phyloP scores from a whole-genome alignment of 2,888 invertebrate species.

The Plebejus melissa region DNA sequence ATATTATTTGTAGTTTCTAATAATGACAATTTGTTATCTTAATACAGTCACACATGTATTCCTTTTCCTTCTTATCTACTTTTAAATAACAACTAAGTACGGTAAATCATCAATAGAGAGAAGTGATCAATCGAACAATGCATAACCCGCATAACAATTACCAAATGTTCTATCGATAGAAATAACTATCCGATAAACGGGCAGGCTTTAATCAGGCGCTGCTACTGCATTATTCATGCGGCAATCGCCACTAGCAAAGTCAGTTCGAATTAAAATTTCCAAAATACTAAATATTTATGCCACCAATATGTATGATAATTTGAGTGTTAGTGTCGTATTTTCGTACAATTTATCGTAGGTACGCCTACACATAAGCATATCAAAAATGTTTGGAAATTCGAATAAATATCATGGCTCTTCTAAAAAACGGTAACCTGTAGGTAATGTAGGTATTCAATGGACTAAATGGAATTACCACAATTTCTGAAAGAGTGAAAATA shows the following conservation, averaged over 20 bases:
- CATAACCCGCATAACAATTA: neutral
- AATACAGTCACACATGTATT: too few species aligned
- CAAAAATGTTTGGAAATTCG: neutral
- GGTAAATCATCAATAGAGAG: too few species aligned
- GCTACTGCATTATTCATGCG: conserved; percentile 18
- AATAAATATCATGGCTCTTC: neutral
- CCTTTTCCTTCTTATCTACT: neutral
- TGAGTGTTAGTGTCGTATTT: conserved; percentile 12
- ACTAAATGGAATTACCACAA: neutral
- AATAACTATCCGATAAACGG: conserved; percentile 17
- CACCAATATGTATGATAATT: conserved; percentile 26
- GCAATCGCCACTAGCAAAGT: conserved; percentile 20
- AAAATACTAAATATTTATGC: conserved; percentile 25
- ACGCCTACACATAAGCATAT: neutral
- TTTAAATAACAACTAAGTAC: too few species aligned
- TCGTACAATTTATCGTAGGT: neutral
- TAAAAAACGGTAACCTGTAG: too few species aligned
- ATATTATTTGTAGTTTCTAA: too few species aligned
- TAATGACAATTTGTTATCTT: too few species aligned
- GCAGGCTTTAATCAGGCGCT: conserved; percentile 22
- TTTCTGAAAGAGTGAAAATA: neutral
- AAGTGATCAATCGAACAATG: neutral
- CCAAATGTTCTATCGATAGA: neutral
- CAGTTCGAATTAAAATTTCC: conserved; percentile 25
- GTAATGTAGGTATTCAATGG: too few species aligned